Percentiles rank a stretch among this genome's conserved stretches.
Evolutionary conservation across 2,113 vertebrate genomes (phyloP).

Genomic region (Toxotes jaculatrix): DNA sequence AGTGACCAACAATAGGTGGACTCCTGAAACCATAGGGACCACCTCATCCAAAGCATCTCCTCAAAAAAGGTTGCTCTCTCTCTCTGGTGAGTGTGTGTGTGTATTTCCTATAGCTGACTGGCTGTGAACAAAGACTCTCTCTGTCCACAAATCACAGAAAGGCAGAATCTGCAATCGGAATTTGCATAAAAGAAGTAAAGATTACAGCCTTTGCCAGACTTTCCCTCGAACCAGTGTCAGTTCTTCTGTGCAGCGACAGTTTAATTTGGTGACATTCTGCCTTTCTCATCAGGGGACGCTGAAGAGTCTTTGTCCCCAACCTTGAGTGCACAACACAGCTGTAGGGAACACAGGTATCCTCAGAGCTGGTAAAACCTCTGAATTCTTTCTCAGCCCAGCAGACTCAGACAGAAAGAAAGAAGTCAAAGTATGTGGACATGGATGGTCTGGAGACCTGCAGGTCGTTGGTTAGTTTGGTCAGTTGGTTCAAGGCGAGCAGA

Average conservation of each 20-base stretch:
- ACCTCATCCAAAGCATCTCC: constrained; percentile 59
- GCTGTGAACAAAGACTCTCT: constrained; percentile 65
- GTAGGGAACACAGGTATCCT: constrained; percentile 67
- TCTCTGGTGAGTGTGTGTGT: constrained; percentile 54
- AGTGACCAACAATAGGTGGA: constrained; percentile 13
- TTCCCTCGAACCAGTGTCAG: constrained; percentile 25
- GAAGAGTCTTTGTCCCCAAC: constrained; percentile 56
- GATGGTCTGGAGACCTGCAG: constrained; percentile 56
- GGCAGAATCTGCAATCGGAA: constrained; percentile 58
- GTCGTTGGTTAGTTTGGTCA: constrained; percentile 52
- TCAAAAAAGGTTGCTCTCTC: constrained; percentile 39
- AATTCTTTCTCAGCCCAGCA: constrained; percentile 77
- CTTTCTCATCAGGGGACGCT: constrained; percentile 44
- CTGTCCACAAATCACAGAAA: constrained; percentile 51
- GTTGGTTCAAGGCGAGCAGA: constrained; percentile 47
- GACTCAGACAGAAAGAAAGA: constrained; percentile 76
- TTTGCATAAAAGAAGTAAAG: constrained; percentile 40
- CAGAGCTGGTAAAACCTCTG: constrained; percentile 79
- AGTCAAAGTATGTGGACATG: constrained; percentile 69
- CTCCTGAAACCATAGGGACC: constrained; percentile 5
- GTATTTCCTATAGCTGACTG: constrained; percentile 72
- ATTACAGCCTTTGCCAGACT: constrained; percentile 22
- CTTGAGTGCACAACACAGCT: constrained; percentile 61
- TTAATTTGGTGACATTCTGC: constrained; percentile 40
- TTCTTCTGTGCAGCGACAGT: constrained; percentile 11